Evolutionary conservation across 2,797 vertebrate species (phyloP).

Genomic region (Zenarchopterus dispar): DNA sequence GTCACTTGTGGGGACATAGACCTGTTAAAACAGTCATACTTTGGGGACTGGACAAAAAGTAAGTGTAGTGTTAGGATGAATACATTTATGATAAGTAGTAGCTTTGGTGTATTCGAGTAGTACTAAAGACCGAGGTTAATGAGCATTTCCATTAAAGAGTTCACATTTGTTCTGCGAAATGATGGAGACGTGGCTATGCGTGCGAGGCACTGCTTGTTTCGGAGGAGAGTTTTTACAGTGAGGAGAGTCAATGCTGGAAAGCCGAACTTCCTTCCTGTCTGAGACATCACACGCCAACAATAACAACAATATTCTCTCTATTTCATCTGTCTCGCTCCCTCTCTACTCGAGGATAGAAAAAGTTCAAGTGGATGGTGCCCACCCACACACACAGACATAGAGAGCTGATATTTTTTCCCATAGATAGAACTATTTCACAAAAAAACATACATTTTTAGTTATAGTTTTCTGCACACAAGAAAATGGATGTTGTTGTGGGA

Average conservation of each 20-base stretch:
- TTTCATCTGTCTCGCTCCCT: conserved; percentile 14
- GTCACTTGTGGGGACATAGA: conserved; percentile 9
- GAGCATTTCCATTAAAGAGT: too few relatives aligned
- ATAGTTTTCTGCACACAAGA: too few relatives aligned
- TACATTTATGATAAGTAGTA: neutral
- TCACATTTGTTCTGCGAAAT: neutral
- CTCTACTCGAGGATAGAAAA: conserved; percentile 23
- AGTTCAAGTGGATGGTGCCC: conserved; percentile 17
- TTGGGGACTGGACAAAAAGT: neutral
- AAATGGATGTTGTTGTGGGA: too few relatives aligned
- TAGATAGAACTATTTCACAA: neutral
- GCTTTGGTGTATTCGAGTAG: neutral
- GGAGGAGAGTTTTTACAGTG: conserved; percentile 36
- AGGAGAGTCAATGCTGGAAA: conserved; percentile 58
- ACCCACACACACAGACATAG: conserved; percentile 8
- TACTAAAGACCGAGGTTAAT: too few relatives aligned
- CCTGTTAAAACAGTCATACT: neutral
- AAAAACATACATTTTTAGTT: neutral
- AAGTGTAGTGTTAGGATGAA: neutral
- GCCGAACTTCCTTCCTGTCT: conserved; percentile 74
- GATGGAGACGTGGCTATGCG: neutral
- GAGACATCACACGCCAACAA: conserved; percentile 63
- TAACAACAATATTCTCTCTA: conserved; percentile 45
- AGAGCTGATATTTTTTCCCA: neutral
- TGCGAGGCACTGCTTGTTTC: conserved; percentile 21